Conservation (phyloP, 30 jellyfish, hydroid and myxozoan genomes). For the Chrysaora quinquecirrha region DNA sequence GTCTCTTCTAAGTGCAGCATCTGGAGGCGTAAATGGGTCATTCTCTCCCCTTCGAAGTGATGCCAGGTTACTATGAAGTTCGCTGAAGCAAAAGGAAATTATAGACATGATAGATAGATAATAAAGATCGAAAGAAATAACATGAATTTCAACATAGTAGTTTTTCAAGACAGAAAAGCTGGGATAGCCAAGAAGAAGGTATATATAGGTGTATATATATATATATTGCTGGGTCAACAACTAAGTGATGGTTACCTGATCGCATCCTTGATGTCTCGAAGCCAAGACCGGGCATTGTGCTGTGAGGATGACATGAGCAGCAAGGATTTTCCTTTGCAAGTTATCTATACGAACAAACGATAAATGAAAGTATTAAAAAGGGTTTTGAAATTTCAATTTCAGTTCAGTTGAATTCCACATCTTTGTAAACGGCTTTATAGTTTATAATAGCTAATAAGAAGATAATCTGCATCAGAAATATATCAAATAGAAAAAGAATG, state of each 20-base stretch:
- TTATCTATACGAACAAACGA: slow-evolving; percentile 44
- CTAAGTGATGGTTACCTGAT: slow-evolving; percentile 84
- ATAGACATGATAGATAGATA: no score
- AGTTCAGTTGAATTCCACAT: no score
- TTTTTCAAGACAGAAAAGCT: no score
- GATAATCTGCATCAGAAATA: no score
- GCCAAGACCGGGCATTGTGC: slow-evolving; percentile 80
- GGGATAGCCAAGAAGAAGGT: no score
- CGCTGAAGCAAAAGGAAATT: slow-evolving; percentile 57
- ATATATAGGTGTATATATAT: no score
- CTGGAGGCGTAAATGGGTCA: slow-evolving; percentile 73
- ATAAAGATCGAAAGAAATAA: no score
- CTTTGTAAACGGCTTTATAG: no score
- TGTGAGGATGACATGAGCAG: slow-evolving; percentile 69
- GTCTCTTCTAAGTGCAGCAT: slow-evolving; percentile 65
- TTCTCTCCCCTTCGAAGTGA: slow-evolving; percentile 82
- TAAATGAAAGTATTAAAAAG: neutral
- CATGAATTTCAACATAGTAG: no score
- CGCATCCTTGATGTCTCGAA: slow-evolving; percentile 79
- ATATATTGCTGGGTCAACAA: no score
- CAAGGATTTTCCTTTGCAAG: slow-evolving; percentile 83
- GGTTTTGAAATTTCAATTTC: neutral
- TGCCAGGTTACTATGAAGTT: slow-evolving; percentile 86
- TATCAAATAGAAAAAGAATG: neutral
- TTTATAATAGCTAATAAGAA: no score